Evolutionary conservation across 2,888 invertebrate genomes (phyloP).

Genomic region (Apodemia duryi): DNA sequence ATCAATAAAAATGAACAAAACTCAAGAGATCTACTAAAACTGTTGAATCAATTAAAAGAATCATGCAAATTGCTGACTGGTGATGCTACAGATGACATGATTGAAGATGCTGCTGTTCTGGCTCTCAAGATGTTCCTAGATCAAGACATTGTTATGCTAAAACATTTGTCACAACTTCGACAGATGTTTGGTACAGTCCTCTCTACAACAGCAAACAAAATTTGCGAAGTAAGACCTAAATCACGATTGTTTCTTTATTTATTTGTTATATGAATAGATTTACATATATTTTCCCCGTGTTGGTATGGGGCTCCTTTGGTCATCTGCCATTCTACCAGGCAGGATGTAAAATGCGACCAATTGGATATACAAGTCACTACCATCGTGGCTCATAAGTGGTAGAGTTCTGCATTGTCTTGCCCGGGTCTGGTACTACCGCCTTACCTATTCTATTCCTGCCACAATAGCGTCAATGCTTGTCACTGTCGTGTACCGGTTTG

Average conservation of each 20-base stretch:
- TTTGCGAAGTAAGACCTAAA: slow-evolving; percentile 69
- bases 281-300: too few relatives aligned
- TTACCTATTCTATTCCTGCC: too few relatives aligned
- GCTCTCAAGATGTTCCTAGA: slow-evolving; percentile 81
- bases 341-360: too few relatives aligned
- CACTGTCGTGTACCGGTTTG: too few relatives aligned
- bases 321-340: too few relatives aligned
- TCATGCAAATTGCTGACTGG: slow-evolving; percentile 63
- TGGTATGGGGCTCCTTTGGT: too few relatives aligned
- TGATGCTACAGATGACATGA: slow-evolving; percentile 78
- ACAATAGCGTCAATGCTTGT: too few relatives aligned
- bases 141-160: slow-evolving; percentile 77
- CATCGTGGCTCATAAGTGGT: too few relatives aligned
- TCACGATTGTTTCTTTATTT: neutral
- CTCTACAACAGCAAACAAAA: slow-evolving; percentile 72
- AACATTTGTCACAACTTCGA: slow-evolving; percentile 77
- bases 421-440: too few relatives aligned
- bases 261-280: neutral
- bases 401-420: too few relatives aligned
- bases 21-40: slow-evolving; percentile 50
- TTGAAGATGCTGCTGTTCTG: slow-evolving; percentile 82
- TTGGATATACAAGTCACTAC: too few relatives aligned
- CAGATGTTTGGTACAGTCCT: slow-evolving; percentile 81
- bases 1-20: slow-evolving; percentile 57
- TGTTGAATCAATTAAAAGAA: slow-evolving; percentile 49